Conservation (phyloP, 2,797 vertebrate species). For the Limnodromus scolopaceus region DNA sequence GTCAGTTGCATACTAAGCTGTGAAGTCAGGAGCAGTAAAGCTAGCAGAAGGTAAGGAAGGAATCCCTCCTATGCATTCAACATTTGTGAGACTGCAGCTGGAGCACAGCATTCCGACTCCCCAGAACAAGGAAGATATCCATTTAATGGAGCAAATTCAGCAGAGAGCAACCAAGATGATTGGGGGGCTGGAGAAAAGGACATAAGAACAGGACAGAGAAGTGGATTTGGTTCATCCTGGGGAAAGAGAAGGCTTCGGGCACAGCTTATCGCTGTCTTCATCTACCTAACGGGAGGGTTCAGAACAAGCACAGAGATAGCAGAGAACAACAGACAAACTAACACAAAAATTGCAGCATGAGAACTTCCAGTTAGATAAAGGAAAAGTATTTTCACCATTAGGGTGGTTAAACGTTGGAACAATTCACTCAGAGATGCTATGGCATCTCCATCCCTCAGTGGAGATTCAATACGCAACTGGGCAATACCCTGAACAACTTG, state of each 20-base stretch:
- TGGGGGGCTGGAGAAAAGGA: not conserved
- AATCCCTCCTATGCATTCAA: not conserved
- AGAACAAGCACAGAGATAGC: not conserved
- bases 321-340: not conserved
- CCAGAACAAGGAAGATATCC: not conserved
- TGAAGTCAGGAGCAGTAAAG: not conserved
- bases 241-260: not conserved
- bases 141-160: not conserved
- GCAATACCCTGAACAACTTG: not conserved
- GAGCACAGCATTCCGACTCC: not conserved
- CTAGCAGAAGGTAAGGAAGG: not conserved
- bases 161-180: not conserved
- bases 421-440: not conserved
- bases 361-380: not conserved
- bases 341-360: not conserved
- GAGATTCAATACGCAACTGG: not conserved
- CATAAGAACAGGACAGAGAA: not conserved
- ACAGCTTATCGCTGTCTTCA: not conserved
- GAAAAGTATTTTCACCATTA: not conserved
- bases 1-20: not conserved
- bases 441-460: not conserved
- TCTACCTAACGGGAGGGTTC: not conserved
- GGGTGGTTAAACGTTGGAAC: not conserved
- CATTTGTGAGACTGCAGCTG: not conserved
- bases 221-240: not conserved